Percentiles rank a stretch among this genome's conserved stretches.
These are phyloP conservation scores for Eublepharis macularius DNA, from an alignment of 2,113 vertebrate species.

Conservation along the genomic window DNA sequence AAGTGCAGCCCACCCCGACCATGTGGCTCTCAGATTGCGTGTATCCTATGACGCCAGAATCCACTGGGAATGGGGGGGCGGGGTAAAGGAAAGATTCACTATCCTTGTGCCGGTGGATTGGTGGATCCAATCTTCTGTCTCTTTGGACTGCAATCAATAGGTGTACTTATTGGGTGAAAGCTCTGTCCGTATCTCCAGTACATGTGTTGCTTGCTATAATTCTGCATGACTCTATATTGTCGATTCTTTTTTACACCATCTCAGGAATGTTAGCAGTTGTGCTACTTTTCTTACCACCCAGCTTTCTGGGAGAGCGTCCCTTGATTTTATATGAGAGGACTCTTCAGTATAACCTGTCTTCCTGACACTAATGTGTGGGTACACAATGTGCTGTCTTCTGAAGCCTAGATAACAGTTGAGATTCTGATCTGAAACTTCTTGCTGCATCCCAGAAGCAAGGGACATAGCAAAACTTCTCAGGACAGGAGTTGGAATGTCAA, in stretches of 20 bases:
- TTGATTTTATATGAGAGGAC: neutral
- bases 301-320: neutral
- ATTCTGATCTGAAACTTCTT: no score
- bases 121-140: neutral
- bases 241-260: neutral
- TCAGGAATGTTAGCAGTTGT: neutral
- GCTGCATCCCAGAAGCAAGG: no score
- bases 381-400: no score
- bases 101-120: no score
- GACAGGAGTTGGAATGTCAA: no score
- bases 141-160: neutral
- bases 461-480: no score
- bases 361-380: neutral
- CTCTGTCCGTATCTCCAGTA: neutral
- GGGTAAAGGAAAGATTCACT: no score
- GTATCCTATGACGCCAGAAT: no score
- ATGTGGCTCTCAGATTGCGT: no score
- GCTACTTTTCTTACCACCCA: neutral
- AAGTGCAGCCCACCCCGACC: no score
- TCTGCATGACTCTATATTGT: neutral
- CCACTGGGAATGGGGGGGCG: no score
- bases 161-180: neutral
- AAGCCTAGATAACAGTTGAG: no score
- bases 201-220: neutral
- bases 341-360: neutral